phyloP scores from a whole-genome alignment of 2,113 vertebrate species.

The Hemichromis elongatus region DNA sequence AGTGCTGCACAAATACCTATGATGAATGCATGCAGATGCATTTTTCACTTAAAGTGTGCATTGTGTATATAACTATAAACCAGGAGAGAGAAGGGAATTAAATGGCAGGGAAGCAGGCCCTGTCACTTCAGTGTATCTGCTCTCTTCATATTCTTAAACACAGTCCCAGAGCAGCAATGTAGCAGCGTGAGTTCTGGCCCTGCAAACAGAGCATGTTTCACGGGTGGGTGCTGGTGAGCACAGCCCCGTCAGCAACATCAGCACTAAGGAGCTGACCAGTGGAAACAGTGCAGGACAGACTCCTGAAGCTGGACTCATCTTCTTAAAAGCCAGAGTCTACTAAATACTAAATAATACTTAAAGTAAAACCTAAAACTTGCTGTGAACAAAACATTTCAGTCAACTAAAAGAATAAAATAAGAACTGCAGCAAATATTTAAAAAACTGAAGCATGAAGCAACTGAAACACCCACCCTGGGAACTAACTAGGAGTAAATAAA shows the following conservation, averaged over 20 bases:
- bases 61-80: background rate
- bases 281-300: background rate
- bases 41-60: background rate
- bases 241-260: background rate
- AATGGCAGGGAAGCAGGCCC: background rate
- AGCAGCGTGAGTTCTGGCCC: background rate
- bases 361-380: background rate
- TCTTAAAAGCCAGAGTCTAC: background rate
- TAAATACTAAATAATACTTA: background rate
- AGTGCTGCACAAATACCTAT: background rate
- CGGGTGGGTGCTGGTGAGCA: background rate
- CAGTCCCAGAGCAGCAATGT: background rate
- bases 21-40: background rate
- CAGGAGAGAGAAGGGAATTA: background rate
- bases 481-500: background rate
- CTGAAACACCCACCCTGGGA: background rate
- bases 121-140: constrained; percentile 25
- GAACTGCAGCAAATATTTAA: background rate
- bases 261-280: background rate
- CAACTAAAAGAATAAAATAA: background rate
- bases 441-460: background rate
- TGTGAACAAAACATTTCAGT: background rate
- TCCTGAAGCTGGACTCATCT: background rate
- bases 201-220: constrained; percentile 23
- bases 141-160: background rate